Evolutionary conservation across 2,113 vertebrate genomes (phyloP), one percentile per base, ranked within the genome.

Genomic region (Thymallus thymallus): DNA sequence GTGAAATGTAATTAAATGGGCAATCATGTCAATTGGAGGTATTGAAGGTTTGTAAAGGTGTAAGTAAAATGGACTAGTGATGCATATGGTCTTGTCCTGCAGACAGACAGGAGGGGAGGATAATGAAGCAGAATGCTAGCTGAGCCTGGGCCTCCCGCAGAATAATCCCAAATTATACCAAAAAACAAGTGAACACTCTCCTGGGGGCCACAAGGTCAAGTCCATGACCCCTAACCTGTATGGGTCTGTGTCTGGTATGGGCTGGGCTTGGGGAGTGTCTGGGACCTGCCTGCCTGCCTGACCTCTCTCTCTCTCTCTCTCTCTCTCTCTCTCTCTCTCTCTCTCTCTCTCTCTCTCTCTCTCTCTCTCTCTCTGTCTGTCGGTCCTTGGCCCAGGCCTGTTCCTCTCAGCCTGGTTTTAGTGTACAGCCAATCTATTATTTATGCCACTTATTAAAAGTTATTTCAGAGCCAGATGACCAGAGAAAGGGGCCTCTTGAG

Each of bases 391-490:
- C 82, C 78, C 79, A 67, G 64, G 30, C 18, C 6, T 66, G 79
- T 81, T 86, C 83, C 82, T 89, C 89, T 82, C 74, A 41, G 86
- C 84, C 86, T 87, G 85, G 86, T 90, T 93, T 92, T 91, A 91
- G 87, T 85, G 87, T 77, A 80, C 85, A 80, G 77, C 71, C 81
- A 87, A 93, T 94, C 82, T 91, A 94, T 94, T 93, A 94, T 94
- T 94, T 88, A 94, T 82, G 78, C 74, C 88, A 89, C 89, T 94
- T 93, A 94, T 93, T 93, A 93, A 93, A 94, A 94, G 91, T 93
- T 93, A 91, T 93, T 92, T 92, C 82, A 91, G 89, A 91, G 88
- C 90, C 89, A 92, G 88, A 92, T 92, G 91, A 93, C 91, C 89
- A 85, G 86, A 85, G 88, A 89, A 84, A 79, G 71, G 71, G 80